Base-by-base conservation (phyloP, 2,888 invertebrate species). In the Ormyrus labotus region DNA sequence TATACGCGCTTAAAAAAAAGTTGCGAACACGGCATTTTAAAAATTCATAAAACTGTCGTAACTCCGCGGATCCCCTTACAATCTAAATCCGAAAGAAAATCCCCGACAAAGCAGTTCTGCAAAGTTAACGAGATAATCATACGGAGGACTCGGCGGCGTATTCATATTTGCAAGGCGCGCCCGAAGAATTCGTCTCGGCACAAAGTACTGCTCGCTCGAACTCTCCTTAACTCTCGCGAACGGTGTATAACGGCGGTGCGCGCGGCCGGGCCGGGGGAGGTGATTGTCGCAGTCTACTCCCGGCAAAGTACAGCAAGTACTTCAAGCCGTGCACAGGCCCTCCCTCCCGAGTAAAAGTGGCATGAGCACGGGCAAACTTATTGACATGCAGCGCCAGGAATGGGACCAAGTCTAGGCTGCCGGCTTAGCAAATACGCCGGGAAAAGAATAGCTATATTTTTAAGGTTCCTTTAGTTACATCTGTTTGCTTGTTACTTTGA, bases 121-220 rank as follows among this genome's bases (percentile, higher is more conserved):
- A 73, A 74, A 58, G 48, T 53, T 72, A 74, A 68, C 60, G 55
- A 70, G 69, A 70, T 77, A 70, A 77, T 77, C 63, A 50, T 50
- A 60, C 19, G 47, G 51, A 58, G 67, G 67, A 68, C 58, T 75
- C n/a, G 34, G 58, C 45, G 45, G 67, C 48, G 51, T 75, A 68
- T 75, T 70, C 69, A 77, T 77, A 64, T 70, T 78, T 71, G 64
- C 58, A 55, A 77, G 50, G 50, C 19, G 50, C 45, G 50, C n/a
- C 45, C 10, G 51, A 67, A 67, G 67, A 74, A 74, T 74, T 50
- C 65, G 50, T 65, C 53, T 74, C 60, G 51, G n/a, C 10, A 13
- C 45, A 60, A 67, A 51, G 60, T 34, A 75, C 53, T 68, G 53
- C 72, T 53, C 11, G 63, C 5, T n/a, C 68, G 68, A 68, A 76